Percentiles rank a stretch among this genome's conserved stretches.
These are phyloP conservation scores for Ophthalmolycus amberensis DNA, from an alignment of 2,113 vertebrate genomes.

Conservation along the genomic window DNA sequence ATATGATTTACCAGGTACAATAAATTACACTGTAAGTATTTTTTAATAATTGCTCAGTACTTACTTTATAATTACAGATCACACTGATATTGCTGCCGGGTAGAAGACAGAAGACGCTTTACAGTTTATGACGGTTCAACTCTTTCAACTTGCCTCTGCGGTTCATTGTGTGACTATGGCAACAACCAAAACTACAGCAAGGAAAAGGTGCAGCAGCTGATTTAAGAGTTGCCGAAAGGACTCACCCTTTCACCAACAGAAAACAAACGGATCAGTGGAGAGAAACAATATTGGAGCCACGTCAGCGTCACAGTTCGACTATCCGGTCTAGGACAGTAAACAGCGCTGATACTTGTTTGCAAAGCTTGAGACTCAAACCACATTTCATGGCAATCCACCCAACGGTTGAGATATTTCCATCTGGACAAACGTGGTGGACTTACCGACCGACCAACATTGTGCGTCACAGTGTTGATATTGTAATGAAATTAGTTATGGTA, in stretches of 20 bases:
- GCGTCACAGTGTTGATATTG: neutral
- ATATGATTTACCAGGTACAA: neutral
- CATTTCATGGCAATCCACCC: neutral
- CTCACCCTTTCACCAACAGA: neutral
- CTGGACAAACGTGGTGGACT: neutral
- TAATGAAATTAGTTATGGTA: neutral
- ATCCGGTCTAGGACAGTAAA: neutral
- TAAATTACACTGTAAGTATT: neutral
- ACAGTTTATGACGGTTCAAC: neutral
- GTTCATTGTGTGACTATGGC: conserved; percentile 1
- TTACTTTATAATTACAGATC: neutral
- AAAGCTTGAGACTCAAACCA: neutral
- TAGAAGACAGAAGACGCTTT: neutral
- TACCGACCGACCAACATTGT: neutral
- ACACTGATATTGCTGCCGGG: neutral
- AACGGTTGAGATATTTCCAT: neutral
- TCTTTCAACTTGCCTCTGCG: neutral
- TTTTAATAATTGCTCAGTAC: neutral
- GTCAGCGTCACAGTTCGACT: neutral
- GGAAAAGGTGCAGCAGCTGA: neutral
- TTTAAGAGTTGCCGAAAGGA: neutral
- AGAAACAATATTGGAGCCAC: neutral
- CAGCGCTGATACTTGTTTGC: neutral
- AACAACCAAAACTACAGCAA: neutral
- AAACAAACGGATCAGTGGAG: neutral